A percentile compares a stretch with the other conserved stretches of the same genome.
These are phyloP conservation scores for Troilus luridus DNA, from an alignment of 2,888 invertebrate species.

Conservation along the genomic window DNA sequence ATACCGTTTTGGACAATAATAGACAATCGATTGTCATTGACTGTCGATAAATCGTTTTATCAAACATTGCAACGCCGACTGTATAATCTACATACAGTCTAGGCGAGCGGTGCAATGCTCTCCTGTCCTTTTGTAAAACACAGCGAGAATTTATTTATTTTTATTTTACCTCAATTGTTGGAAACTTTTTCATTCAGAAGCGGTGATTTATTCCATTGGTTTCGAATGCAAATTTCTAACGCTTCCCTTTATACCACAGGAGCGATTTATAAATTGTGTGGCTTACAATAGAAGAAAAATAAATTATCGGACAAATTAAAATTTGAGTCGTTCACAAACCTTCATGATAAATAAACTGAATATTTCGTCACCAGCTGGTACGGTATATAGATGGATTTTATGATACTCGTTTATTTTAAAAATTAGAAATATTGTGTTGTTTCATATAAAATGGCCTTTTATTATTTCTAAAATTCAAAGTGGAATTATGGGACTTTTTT, in stretches of 20 bases:
- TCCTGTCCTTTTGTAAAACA: neutral
- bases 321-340: too few species aligned
- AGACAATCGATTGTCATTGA: slow-evolving; percentile 32
- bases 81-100: neutral
- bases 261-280: neutral
- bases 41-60: slow-evolving; percentile 17
- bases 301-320: too few species aligned
- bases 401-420: too few species aligned
- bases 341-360: too few species aligned
- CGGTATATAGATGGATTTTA: too few species aligned
- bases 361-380: too few species aligned
- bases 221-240: neutral
- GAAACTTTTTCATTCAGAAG: neutral
- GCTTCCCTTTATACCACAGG: neutral
- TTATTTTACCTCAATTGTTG: neutral
- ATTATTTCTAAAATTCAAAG: too few species aligned
- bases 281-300: neutral
- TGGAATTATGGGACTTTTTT: too few species aligned
- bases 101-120: neutral
- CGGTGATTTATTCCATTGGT: neutral
- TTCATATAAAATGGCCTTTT: too few species aligned
- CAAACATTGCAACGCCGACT: slow-evolving; percentile 6
- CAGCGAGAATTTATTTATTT: neutral
- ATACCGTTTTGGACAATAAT: slow-evolving; percentile 6
- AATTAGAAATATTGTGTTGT: too few species aligned